A percentile compares a stretch with the other conserved stretches of the same genome.
phyloP scores from a whole-genome alignment of 2,888 invertebrate genomes.

The Philonicus albiceps region DNA sequence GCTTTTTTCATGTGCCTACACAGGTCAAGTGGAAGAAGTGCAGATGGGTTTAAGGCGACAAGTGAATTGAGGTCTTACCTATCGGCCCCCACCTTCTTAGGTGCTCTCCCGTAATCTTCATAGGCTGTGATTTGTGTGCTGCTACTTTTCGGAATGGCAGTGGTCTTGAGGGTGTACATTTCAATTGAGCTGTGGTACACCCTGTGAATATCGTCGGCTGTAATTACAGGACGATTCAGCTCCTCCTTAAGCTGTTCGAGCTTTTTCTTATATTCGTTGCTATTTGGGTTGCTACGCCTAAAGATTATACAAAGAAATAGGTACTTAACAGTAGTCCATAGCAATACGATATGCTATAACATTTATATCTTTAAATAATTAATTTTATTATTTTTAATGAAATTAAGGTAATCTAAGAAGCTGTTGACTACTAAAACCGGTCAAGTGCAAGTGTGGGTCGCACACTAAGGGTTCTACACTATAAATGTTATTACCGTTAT shows the following conservation, averaged over 20 bases:
- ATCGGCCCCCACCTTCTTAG: background rate
- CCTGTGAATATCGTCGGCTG: constrained; percentile 48
- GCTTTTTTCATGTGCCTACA: constrained; percentile 35
- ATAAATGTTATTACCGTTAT: no score
- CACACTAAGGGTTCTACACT: no score
- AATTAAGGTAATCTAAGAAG: no score
- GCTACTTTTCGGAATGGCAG: background rate
- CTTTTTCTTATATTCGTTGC: constrained; percentile 55
- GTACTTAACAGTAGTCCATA: no score
- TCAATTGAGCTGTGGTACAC: constrained; percentile 44
- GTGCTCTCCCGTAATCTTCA: background rate
- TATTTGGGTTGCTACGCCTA: constrained; percentile 53
- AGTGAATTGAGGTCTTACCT: background rate
- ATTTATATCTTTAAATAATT: no score
- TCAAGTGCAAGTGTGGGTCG: no score
- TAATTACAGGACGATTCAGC: constrained; percentile 57
- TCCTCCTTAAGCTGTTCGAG: constrained; percentile 59
- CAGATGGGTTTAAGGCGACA: background rate
- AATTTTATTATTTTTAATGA: no score
- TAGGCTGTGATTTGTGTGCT: background rate
- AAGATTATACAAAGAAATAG: no score
- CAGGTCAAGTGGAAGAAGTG: background rate
- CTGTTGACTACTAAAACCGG: no score
- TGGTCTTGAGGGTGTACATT: background rate
- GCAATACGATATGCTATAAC: no score